Evolutionary conservation across 1,140 invertebrate species (phyloP).

Genomic region (Aphis gossypii): DNA sequence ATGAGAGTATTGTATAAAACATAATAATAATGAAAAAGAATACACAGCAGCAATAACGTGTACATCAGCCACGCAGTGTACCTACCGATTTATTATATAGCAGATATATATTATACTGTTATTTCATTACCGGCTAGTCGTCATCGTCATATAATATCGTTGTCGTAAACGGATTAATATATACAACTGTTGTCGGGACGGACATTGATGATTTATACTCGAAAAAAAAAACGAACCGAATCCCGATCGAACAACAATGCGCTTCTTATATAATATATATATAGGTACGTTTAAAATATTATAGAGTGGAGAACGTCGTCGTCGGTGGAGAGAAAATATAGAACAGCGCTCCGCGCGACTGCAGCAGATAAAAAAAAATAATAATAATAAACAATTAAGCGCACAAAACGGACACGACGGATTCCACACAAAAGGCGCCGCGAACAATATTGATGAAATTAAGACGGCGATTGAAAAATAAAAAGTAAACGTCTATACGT

Average conservation of each 20-base stretch:
- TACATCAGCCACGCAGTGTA: too few relatives aligned
- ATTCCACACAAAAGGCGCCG: slow-evolving; percentile 37
- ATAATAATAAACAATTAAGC: slow-evolving; percentile 52
- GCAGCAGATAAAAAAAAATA: background rate
- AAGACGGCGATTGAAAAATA: slow-evolving; percentile 48
- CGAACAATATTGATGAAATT: slow-evolving; percentile 57
- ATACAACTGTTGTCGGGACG: background rate
- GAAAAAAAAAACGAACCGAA: background rate
- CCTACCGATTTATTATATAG: background rate
- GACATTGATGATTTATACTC: background rate
- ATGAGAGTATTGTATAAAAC: background rate
- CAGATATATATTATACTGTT: background rate
- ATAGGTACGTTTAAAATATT: background rate
- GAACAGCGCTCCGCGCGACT: background rate
- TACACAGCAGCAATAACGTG: background rate
- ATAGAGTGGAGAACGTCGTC: slow-evolving; percentile 5
- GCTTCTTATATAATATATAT: background rate
- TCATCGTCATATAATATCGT: background rate
- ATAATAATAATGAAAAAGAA: background rate
- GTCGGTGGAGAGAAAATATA: background rate
- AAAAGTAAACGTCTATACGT: background rate
- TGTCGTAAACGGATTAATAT: background rate
- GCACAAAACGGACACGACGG: slow-evolving; percentile 45
- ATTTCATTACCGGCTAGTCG: background rate
- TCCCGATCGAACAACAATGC: background rate